Evolutionary conservation across 2,113 vertebrate genomes (phyloP).

Genomic region (Theristicus caerulescens): DNA sequence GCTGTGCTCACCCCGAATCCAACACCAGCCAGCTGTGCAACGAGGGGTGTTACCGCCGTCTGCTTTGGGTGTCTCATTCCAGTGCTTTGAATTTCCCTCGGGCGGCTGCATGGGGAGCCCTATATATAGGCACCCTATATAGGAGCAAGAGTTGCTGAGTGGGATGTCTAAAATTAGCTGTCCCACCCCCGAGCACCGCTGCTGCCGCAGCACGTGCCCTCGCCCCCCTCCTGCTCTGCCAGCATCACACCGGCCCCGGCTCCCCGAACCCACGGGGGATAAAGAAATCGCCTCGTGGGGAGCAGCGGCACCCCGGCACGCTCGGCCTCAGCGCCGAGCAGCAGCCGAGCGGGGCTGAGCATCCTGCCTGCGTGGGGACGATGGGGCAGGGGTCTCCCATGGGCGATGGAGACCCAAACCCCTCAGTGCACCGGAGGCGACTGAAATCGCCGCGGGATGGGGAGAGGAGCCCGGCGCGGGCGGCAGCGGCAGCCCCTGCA

Average conservation of each 20-base stretch:
- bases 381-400: fast-evolving
- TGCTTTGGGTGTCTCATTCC: background rate
- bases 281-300: fast-evolving
- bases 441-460: fast-evolving
- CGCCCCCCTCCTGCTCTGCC: background rate
- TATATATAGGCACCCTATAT: conserved; percentile 47
- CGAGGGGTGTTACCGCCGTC: fast-evolving
- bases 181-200: conserved; percentile 7
- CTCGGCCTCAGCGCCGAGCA: background rate
- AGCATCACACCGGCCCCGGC: background rate
- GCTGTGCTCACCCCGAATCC: background rate
- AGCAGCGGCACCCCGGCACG: background rate
- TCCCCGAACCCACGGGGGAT: background rate
- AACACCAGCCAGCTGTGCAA: background rate
- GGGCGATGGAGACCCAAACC: background rate
- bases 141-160: conserved; percentile 31
- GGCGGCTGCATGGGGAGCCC: background rate
- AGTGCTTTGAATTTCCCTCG: background rate
- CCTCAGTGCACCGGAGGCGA: fast-evolving
- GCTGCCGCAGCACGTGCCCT: background rate
- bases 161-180: conserved; percentile 56
- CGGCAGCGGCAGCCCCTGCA: background rate
- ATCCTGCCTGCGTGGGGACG: fast-evolving
- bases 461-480: background rate
- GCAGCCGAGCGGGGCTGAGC: background rate